A percentile compares a stretch with the other conserved stretches of the same genome.
phyloP scores from a whole-genome alignment of 2,797 vertebrate genomes.

The Gymnocypris eckloni region DNA sequence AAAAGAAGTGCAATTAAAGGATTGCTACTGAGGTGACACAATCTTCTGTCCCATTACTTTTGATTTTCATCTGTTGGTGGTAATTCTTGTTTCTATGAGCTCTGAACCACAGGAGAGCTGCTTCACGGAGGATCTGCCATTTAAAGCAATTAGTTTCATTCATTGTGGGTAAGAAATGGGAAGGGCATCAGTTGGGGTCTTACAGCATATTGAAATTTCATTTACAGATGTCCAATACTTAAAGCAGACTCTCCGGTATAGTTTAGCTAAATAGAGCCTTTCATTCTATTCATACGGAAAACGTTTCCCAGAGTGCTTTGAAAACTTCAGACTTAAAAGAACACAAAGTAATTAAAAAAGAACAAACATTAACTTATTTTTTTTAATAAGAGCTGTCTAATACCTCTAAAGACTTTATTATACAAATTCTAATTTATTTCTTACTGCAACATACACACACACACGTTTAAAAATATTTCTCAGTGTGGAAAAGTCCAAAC shows the following conservation, averaged over 20 bases:
- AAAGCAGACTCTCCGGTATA: conserved; percentile 56
- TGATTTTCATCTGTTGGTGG: conserved; percentile 63
- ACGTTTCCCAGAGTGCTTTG: conserved; percentile 61
- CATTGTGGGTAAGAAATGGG: conserved; percentile 51
- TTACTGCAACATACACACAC: too few relatives aligned
- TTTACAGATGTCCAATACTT: conserved; percentile 60
- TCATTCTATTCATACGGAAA: conserved; percentile 55
- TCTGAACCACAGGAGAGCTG: conserved; percentile 57
- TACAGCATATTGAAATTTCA: conserved; percentile 58
- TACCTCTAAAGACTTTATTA: not conserved
- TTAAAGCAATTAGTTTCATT: conserved; percentile 64
- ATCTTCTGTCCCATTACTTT: conserved; percentile 59
- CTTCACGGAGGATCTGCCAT: conserved; percentile 58
- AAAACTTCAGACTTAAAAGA: conserved; percentile 58
- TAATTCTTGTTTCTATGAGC: conserved; percentile 61
- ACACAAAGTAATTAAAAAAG: conserved; percentile 59
- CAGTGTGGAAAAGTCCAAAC: too few relatives aligned
- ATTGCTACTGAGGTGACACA: conserved; percentile 56
- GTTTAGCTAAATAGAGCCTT: conserved; percentile 61
- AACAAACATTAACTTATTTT: conserved; percentile 52
- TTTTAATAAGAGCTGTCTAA: conserved; percentile 20
- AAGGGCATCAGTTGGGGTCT: conserved; percentile 58
- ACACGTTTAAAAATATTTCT: too few relatives aligned
- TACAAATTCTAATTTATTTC: too few relatives aligned
- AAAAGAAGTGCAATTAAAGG: conserved; percentile 62